Base-by-base conservation (phyloP, 2,888 invertebrate genomes). In the Melipona bicolor region DNA sequence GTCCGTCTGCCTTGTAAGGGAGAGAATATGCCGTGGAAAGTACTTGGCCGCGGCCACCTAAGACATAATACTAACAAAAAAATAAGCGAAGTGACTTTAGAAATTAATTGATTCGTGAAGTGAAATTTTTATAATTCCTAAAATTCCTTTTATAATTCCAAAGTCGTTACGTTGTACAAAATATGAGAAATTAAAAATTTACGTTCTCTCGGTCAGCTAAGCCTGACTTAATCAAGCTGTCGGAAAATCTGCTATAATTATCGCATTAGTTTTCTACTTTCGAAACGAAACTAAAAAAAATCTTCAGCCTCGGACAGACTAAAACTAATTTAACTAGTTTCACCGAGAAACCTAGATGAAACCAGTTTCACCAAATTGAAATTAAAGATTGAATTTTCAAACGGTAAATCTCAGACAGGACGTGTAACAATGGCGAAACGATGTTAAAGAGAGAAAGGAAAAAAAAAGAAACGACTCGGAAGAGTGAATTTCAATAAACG, bases 11-110 rank as follows among this genome's bases (percentile, higher is more conserved):
- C 90, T 90, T 92, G 90, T 91, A 92, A 90, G 90, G 89, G 74
- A 82, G 82, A 78, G 88, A 87, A 82, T 87, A 86, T 87, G 84
- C 88, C 75, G 84, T 9, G 43, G 9, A 43, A 43, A 1, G 43
- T 43, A 76, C 88, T 89, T 88, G 88, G 83, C 83, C 85, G 49
- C 83, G 90, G 86, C 85, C 90, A 90, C 89, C 89, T 89, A 89
- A 89, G 90, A 91, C 90, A 91, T 90, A 90, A 88, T 86, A 86
- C 86, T 88, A 91, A 91, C 88, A 85, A n/a, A n/a, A n/a, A n/a
- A n/a, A n/a, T n/a, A n/a, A 89, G 84, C 86, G 61, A 84, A 67
- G 78, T 77, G 84, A 87, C 9, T 9, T 43, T 43, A 1, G 43
- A 9, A 43, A 43, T 43, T 1, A 43, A 43, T 43, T 0, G 43